A percentile compares a stretch with the other conserved stretches of the same genome.
These are phyloP conservation scores for Siniperca undulata DNA, from an alignment of 2,797 vertebrate genomes.

Conservation along the genomic window DNA sequence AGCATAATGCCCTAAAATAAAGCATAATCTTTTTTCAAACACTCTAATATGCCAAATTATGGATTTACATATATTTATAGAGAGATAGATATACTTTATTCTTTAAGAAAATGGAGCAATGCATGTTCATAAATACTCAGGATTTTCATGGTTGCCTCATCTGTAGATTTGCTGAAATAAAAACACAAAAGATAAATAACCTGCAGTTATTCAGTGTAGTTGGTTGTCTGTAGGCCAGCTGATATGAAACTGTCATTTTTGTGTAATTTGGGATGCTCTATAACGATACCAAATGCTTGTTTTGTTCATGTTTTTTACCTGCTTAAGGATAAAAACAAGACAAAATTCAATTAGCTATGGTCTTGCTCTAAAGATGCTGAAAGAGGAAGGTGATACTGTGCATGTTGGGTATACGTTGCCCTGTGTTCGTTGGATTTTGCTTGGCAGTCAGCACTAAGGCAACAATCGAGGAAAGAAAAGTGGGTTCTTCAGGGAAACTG, in stretches of 20 bases:
- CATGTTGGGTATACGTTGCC: conserved; percentile 2
- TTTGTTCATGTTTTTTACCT: conserved; percentile 3
- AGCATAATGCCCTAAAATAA: conserved; percentile 82
- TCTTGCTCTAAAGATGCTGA: not conserved
- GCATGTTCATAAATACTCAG: conserved; percentile 62
- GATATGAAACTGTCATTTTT: not conserved
- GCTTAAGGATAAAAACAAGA: conserved; percentile 20
- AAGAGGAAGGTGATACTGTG: conserved; percentile 11
- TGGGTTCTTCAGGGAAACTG: conserved; percentile 20
- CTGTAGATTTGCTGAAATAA: conserved; percentile 22
- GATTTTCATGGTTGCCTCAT: conserved; percentile 39
- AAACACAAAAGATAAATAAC: conserved; percentile 16
- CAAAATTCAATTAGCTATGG: not conserved
- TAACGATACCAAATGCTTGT: conserved; percentile 5
- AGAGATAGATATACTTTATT: conserved; percentile 62
- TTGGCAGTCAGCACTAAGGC: conserved; percentile 81
- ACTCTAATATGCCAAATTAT: conserved; percentile 75
- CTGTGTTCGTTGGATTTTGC: conserved; percentile 54
- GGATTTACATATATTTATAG: conserved; percentile 78
- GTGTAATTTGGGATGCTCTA: not conserved
- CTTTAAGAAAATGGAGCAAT: conserved; percentile 66
- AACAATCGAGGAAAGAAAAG: conserved; percentile 46
- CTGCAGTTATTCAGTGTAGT: not conserved
- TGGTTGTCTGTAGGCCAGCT: not conserved
- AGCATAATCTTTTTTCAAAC: conserved; percentile 63